Base-by-base conservation (phyloP, 2,888 invertebrate genomes). In the Hirtodrosophila alboralis region DNA sequence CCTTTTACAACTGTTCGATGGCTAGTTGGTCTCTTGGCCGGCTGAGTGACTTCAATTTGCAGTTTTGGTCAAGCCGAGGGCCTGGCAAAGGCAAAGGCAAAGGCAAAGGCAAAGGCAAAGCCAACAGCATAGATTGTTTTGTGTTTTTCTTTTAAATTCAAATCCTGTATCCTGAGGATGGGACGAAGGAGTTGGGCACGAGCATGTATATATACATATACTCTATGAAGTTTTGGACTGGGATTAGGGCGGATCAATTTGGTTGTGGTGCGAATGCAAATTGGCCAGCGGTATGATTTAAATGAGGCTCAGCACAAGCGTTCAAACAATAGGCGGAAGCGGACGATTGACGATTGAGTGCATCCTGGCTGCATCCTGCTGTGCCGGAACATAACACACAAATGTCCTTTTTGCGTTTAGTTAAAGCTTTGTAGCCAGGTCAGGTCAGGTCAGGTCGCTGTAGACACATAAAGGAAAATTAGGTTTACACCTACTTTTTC, bases 211-310 rank as follows among this genome's bases (percentile, higher is more conserved):
- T 41, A 30, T 41, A 26, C 47, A n/a, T n/a, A n/a, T n/a, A n/a
- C n/a, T n/a, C n/a, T n/a, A n/a, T n/a, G n/a, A n/a, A n/a, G n/a
- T n/a, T n/a, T n/a, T 31, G 36, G 13, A 14, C n/a, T 28, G 14
- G 70, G 78, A 74, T 88, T 84, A 86, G 85, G 87, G 86, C 86
- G 86, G 87, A 84, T 88, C 87, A 85, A 87, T 87, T 88, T 80
- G 75, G 63, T 71, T 85, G 86, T 84, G 78, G 87, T 87, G 88
- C 87, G 88, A 87, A 88, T 88, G 67, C 85, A 87, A 87, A 87
- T 88, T 87, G 84, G 77, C 78, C 78, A 75, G 75, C 85, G 81
- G 70, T 69, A 79, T 57, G 85, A 69, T 83, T 87, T 85, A 80
- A 85, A 87, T 87, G 75, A 83, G 85, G 73, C 72, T 71, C 66